phyloP scores from a whole-genome alignment of 2,888 invertebrate genomes.

The Thymelicus lineola region DNA sequence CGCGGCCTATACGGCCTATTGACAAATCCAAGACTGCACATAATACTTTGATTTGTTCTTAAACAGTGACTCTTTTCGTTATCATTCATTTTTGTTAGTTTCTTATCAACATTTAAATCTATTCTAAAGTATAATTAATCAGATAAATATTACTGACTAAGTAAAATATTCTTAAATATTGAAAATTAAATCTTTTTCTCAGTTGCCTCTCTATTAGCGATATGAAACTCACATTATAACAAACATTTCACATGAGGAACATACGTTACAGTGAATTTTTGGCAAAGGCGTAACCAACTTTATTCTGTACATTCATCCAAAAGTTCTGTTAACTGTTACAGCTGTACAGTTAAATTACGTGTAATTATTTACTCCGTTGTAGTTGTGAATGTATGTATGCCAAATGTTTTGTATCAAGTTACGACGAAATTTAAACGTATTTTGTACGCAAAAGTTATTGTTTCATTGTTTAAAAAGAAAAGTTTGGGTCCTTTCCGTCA shows the following conservation, averaged over 20 bases:
- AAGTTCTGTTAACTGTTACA: slow-evolving; percentile 33
- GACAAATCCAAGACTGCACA: too few species aligned
- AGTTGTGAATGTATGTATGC: slow-evolving; percentile 19
- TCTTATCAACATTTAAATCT: too few species aligned
- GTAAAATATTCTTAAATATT: too few species aligned
- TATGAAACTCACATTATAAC: slow-evolving; percentile 26
- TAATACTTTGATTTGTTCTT: too few species aligned
- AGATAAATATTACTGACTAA: too few species aligned
- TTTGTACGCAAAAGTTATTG: background rate
- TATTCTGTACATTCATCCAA: slow-evolving; percentile 25
- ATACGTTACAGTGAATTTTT: slow-evolving; percentile 28
- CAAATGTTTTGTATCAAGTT: slow-evolving; percentile 24
- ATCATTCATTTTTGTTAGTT: too few species aligned
- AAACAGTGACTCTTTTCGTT: too few species aligned
- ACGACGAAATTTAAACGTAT: slow-evolving; percentile 8
- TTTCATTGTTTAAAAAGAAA: too few species aligned
- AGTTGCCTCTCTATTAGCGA: slow-evolving; percentile 25
- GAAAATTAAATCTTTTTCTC: background rate
- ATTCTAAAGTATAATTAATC: too few species aligned
- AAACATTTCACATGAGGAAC: slow-evolving; percentile 20
- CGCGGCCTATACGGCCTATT: too few species aligned
- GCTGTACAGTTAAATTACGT: slow-evolving; percentile 33
- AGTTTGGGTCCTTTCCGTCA: too few species aligned
- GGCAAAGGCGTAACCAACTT: slow-evolving; percentile 24
- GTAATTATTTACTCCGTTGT: slow-evolving; percentile 30